phyloP scores from a whole-genome alignment of 2,113 vertebrate genomes.

The Epinephelus moara region DNA sequence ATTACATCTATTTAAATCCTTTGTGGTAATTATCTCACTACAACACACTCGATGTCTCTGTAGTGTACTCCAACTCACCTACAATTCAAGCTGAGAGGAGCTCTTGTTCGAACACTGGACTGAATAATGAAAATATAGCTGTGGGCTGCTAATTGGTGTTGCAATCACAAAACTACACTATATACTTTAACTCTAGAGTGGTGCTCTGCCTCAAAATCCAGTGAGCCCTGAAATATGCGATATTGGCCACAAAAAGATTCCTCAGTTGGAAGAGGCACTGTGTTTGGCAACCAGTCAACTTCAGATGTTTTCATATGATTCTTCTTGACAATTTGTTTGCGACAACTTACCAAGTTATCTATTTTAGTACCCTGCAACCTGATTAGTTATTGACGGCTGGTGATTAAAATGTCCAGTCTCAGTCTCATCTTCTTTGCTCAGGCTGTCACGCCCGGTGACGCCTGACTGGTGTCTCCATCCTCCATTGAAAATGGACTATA shows the following conservation, averaged over 20 bases:
- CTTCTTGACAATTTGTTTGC: slow-evolving; percentile 40
- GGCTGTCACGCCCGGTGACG: slow-evolving; percentile 19
- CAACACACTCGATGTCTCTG: slow-evolving; percentile 29
- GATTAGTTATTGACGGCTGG: slow-evolving; percentile 56
- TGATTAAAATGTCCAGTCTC: slow-evolving; percentile 64
- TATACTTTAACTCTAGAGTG: slow-evolving; percentile 2
- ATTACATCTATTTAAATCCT: slow-evolving; percentile 23
- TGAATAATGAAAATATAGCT: slow-evolving; percentile 31
- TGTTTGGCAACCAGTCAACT: slow-evolving; percentile 4
- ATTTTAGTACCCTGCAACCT: neutral
- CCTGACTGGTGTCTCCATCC: neutral
- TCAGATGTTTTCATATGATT: slow-evolving; percentile 43
- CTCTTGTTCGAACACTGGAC: slow-evolving; percentile 6
- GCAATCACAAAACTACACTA: slow-evolving; percentile 18
- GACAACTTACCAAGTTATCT: slow-evolving; percentile 24
- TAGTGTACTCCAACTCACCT: slow-evolving; percentile 29
- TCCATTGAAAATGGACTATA: neutral
- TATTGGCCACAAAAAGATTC: neutral
- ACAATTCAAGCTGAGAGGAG: slow-evolving; percentile 23
- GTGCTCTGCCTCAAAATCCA: neutral
- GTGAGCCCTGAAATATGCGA: neutral
- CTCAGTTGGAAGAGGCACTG: neutral
- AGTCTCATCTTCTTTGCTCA: slow-evolving; percentile 31
- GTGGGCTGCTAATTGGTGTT: slow-evolving; percentile 31
- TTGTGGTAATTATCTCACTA: slow-evolving; percentile 18